A percentile compares a stretch with the other conserved stretches of the same genome.
Evolutionary conservation across 2,888 invertebrate species (phyloP).

Genomic region (Maniola hyperantus): DNA sequence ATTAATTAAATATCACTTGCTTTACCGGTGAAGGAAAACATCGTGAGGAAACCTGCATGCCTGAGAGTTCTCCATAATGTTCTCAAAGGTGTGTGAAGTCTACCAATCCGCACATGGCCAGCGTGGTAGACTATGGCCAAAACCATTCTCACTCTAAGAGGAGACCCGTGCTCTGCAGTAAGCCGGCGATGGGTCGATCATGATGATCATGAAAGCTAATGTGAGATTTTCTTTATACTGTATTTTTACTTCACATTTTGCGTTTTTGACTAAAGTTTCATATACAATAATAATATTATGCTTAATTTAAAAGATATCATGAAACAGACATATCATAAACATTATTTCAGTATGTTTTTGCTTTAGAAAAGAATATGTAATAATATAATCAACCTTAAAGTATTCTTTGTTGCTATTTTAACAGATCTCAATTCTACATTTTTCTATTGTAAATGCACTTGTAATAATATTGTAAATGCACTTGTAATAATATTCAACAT

Average conservation of each 20-base stretch:
- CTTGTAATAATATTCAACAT: neutral
- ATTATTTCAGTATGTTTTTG: neutral
- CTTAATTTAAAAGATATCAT: neutral
- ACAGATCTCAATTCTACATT: neutral
- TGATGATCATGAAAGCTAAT: too few relatives aligned
- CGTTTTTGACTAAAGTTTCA: neutral
- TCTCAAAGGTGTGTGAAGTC: too few relatives aligned
- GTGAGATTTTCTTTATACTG: neutral
- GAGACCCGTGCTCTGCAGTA: too few relatives aligned
- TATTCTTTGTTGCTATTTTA: conserved; percentile 10
- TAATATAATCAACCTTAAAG: conserved; percentile 4
- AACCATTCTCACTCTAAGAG: too few relatives aligned
- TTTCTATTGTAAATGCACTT: neutral
- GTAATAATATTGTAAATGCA: neutral
- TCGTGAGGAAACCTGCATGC: too few relatives aligned
- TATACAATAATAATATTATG: too few relatives aligned
- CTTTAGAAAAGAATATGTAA: neutral
- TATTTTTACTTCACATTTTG: neutral
- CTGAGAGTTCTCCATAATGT: too few relatives aligned
- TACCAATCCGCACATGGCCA: too few relatives aligned
- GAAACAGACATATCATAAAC: conserved; percentile 1
- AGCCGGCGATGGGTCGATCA: too few relatives aligned
- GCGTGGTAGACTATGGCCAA: too few relatives aligned
- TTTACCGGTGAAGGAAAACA: too few relatives aligned
- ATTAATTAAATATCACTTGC: too few relatives aligned